phyloP scores from a whole-genome alignment of 2,797 vertebrate genomes.

The Neomorphus geoffroyi region DNA sequence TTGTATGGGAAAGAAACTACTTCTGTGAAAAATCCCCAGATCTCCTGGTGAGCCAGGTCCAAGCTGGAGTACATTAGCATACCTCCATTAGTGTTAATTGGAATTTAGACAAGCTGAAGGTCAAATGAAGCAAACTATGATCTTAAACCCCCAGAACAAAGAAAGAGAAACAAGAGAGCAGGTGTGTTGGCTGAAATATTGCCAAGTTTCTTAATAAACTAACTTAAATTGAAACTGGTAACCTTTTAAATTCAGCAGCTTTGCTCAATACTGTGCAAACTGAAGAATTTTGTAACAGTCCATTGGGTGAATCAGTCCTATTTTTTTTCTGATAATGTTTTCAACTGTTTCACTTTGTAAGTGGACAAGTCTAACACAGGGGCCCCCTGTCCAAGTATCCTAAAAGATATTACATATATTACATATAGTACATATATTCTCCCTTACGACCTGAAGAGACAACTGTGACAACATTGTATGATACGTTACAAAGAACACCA shows the following conservation, averaged over 20 bases:
- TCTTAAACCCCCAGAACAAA: not conserved
- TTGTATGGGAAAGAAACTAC: not conserved
- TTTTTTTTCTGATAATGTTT: not conserved
- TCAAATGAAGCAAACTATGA: not conserved
- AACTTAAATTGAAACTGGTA: not conserved
- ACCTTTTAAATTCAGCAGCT: not conserved
- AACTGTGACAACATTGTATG: not conserved
- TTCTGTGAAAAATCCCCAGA: not conserved
- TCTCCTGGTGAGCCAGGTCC: not conserved
- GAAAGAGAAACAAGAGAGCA: not conserved
- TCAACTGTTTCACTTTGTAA: not conserved
- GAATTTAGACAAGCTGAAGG: not conserved
- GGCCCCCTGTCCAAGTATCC: not conserved
- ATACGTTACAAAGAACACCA: not conserved
- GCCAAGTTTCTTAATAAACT: not conserved
- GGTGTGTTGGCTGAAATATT: not conserved
- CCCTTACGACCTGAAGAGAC: not conserved
- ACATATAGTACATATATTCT: no score
- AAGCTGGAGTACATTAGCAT: not conserved
- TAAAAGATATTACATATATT: not conserved
- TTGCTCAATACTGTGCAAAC: not conserved
- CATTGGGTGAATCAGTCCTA: not conserved
- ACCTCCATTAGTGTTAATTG: not conserved
- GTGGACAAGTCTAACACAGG: not conserved
- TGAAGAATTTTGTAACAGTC: not conserved